Conservation (phyloP, 2,113 vertebrate species). For the Ameiurus melas region DNA sequence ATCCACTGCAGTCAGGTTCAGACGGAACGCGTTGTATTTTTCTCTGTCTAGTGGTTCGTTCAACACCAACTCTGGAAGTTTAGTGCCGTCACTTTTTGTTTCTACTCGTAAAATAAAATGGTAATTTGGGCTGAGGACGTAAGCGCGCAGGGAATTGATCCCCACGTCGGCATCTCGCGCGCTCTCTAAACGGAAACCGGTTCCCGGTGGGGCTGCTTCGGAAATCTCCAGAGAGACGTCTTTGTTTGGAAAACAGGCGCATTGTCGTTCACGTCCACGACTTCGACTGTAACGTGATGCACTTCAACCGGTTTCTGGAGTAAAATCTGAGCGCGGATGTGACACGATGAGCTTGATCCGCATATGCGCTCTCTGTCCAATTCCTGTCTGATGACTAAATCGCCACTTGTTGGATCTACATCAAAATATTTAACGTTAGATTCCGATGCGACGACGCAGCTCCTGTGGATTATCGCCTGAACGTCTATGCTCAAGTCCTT, state of each 20-base stretch:
- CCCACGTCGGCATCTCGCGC: conserved; percentile 54
- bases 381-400: conserved; percentile 56
- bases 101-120: conserved; percentile 55
- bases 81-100: conserved; percentile 60
- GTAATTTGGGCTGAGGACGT: conserved; percentile 50
- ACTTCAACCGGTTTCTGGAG: conserved; percentile 58
- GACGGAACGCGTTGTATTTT: conserved; percentile 64
- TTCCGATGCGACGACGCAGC: conserved; percentile 55
- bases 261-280: conserved; percentile 73
- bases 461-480: conserved; percentile 46
- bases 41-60: conserved; percentile 79
- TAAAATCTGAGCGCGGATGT: conserved; percentile 52
- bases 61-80: conserved; percentile 71
- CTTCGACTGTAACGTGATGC: conserved; percentile 65
- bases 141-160: conserved; percentile 46
- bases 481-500: conserved; percentile 58
- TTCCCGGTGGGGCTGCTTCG: conserved; percentile 51
- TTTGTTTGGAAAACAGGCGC: conserved; percentile 59
- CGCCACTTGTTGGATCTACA: conserved; percentile 51
- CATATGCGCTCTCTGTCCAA: conserved; percentile 60
- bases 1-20: conserved; percentile 75
- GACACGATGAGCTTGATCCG: conserved; percentile 44
- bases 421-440: conserved; percentile 56
- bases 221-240: conserved; percentile 57
- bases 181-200: conserved; percentile 48